Percentiles rank a stretch among this genome's conserved stretches.
These are phyloP conservation scores for Erpornis zantholeuca DNA, from an alignment of 2,113 vertebrate species.

Conservation along the genomic window DNA sequence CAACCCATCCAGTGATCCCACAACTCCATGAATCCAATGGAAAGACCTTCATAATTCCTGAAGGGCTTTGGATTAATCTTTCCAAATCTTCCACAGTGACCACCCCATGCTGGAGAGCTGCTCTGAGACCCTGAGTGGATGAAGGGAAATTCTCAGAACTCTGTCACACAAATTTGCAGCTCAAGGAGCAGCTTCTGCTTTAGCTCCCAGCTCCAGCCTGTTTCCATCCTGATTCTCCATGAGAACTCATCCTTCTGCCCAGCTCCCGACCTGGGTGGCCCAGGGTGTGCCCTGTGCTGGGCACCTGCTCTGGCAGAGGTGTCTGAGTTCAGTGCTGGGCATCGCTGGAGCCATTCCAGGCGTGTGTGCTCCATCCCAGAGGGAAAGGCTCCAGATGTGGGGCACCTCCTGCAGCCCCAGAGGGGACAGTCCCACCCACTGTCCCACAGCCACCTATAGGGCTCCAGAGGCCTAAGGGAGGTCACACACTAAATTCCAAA, in stretches of 20 bases:
- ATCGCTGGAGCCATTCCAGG: background rate
- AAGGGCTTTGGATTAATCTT: background rate
- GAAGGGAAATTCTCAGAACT: accelerated
- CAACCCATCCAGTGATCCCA: background rate
- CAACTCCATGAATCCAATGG: accelerated
- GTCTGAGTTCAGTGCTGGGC: accelerated
- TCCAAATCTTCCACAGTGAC: background rate
- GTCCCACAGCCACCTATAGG: background rate
- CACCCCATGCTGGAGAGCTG: background rate
- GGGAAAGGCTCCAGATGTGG: accelerated
- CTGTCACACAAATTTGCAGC: accelerated
- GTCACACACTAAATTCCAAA: accelerated
- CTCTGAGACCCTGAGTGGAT: accelerated
- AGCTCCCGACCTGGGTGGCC: accelerated
- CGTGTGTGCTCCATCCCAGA: accelerated
- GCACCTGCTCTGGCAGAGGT: too few relatives aligned
- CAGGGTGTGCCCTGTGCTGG: background rate
- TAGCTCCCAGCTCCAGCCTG: background rate
- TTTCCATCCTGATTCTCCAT: accelerated
- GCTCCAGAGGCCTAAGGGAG: background rate
- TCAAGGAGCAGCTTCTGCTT: background rate
- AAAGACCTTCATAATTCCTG: accelerated
- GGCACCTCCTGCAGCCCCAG: background rate
- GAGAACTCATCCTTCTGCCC: background rate
- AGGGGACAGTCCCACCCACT: background rate